These are phyloP conservation scores for Aldrovandia affinis DNA, from an alignment of 2,797 vertebrate genomes.

Conservation along the genomic window DNA sequence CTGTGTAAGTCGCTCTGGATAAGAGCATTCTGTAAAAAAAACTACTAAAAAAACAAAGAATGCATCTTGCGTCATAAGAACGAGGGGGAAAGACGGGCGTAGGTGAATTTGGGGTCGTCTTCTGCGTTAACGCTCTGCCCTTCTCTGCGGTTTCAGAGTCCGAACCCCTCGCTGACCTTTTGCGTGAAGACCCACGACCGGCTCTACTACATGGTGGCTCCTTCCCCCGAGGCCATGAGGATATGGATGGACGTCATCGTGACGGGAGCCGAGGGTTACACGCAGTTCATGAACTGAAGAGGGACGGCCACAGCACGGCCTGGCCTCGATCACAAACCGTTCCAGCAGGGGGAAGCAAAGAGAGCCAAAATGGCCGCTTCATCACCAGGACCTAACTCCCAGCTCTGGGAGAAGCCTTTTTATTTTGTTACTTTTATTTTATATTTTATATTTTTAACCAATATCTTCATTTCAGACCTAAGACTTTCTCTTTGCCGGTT, in stretches of 20 bases:
- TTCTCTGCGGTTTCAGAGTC: conserved; percentile 76
- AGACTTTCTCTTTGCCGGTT: conserved; percentile 48
- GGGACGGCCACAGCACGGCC: neutral
- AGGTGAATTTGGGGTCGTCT: too few species aligned
- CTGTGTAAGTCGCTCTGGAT: too few species aligned
- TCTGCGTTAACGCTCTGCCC: neutral
- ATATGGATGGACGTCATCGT: conserved; percentile 99
- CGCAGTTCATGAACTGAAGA: conserved; percentile 93
- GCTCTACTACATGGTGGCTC: conserved; percentile 96
- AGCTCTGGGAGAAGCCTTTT: conserved; percentile 35
- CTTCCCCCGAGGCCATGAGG: conserved; percentile 93
- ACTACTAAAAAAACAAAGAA: too few species aligned
- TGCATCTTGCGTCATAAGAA: too few species aligned
- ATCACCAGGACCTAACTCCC: conserved; percentile 30
- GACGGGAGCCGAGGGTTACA: conserved; percentile 94
- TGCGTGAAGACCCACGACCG: conserved; percentile 98
- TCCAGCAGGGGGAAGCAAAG: conserved; percentile 58
- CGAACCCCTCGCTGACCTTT: conserved; percentile 92
- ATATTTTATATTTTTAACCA: conserved; percentile 46
- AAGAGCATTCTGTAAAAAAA: too few species aligned
- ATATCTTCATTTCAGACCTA: conserved; percentile 48
- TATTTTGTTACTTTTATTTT: conserved; percentile 31
- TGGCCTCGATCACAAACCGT: conserved; percentile 31
- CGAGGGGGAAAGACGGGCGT: too few species aligned
- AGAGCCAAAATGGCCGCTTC: conserved; percentile 38